Conservation (phyloP, 2,888 invertebrate genomes). For the Lasioglossum malachurum region DNA sequence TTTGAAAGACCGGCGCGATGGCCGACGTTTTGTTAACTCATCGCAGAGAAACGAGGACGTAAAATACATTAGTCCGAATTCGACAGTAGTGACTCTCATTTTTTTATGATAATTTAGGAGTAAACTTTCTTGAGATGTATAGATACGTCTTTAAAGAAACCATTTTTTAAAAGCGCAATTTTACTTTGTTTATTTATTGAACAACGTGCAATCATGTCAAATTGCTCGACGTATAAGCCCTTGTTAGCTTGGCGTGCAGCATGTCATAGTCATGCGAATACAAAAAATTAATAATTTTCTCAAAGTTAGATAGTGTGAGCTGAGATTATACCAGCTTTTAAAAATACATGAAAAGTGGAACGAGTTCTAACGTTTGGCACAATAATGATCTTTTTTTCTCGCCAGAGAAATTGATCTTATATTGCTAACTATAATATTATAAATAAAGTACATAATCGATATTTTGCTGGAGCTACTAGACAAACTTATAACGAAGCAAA, state of each 20-base stretch:
- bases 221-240: neutral
- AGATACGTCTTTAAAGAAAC: too few species aligned
- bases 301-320: neutral
- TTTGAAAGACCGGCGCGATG: constrained; percentile 19
- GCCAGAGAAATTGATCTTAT: neutral
- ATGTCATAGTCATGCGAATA: neutral
- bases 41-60: neutral
- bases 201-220: neutral
- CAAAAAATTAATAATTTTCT: neutral
- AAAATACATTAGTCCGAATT: neutral
- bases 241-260: neutral
- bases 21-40: constrained; percentile 7
- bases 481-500: neutral
- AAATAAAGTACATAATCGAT: neutral
- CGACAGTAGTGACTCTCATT: neutral
- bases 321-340: neutral
- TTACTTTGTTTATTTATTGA: neutral
- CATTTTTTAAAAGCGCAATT: too few species aligned
- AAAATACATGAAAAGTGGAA: neutral
- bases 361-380: neutral
- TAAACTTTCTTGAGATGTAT: too few species aligned
- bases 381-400: neutral
- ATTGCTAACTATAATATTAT: neutral
- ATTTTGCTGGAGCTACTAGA: neutral
- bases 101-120: too few species aligned